phyloP scores from a whole-genome alignment of 2,113 vertebrate species.

The Aptenodytes forsteri region DNA sequence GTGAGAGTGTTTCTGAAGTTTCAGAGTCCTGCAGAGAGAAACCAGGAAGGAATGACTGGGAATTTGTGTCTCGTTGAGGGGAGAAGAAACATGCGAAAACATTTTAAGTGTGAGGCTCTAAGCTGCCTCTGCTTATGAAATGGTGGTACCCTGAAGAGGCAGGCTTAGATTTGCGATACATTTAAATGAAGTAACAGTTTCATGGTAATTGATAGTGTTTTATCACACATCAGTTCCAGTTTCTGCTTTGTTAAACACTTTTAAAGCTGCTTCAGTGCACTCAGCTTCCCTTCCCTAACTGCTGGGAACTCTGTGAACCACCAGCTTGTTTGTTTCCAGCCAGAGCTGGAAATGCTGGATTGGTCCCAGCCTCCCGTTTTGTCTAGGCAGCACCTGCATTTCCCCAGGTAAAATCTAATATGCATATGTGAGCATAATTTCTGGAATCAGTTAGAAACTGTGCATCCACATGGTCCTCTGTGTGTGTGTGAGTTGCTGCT shows the following conservation, averaged over 20 bases:
- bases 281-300: not conserved
- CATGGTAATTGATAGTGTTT: conserved; percentile 48
- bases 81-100: not conserved
- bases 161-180: conserved; percentile 33
- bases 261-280: conserved; percentile 1
- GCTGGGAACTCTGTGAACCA: not conserved
- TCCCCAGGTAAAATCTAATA: not conserved
- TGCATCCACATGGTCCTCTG: not conserved
- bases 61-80: not conserved
- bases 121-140: not conserved
- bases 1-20: not conserved
- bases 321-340: not conserved
- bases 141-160: conserved; percentile 1
- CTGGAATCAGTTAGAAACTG: not conserved
- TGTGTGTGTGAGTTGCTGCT: not conserved
- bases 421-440: not conserved
- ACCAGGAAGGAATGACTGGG: not conserved
- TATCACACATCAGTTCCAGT: conserved; percentile 62
- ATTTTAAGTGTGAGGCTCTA: not conserved
- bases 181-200: conserved; percentile 51
- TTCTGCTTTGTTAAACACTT: conserved; percentile 69
- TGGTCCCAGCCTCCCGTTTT: not conserved
- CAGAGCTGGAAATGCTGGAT: not conserved
- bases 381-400: not conserved
- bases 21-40: not conserved